Base-by-base conservation (phyloP, 2,888 invertebrate species). In the Tachystola acroxantha region DNA sequence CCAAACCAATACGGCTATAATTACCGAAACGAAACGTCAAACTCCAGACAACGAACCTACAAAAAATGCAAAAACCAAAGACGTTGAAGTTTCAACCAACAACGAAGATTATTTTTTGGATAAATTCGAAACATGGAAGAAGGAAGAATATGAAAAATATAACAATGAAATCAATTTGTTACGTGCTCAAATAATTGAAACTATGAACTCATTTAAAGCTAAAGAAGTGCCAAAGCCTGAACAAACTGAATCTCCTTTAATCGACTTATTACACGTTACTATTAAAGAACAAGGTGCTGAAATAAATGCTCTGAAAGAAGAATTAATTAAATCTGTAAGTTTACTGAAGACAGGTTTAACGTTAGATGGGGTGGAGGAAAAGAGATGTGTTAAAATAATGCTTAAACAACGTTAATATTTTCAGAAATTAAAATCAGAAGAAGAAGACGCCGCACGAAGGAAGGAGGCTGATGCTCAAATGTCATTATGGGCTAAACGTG, bases 261-360 rank as follows among this genome's bases (percentile, higher is more conserved):
- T 82, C 50, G 68, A 73, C 31, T 66, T 79, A 40, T 52, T 88
- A 11, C 76, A 84, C 36, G 61, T 64, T 33, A 77, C 88, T 12
- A 75, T 89, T 39, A 75, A 73, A 49, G 73, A 88, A 42, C 90
- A 90, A 54, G 88, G 88, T 32, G 61, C 64, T 32, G 88, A 90
- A 72, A 88, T 90, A 53, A 49, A 66, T 25, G 57, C 63, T 38
- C 53, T 90, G 10, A 84, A 79, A 57, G 75, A 84, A 40, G 86
- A 89, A 51, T 48, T 90, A 10, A 61, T 63, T 20, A 74, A 84
- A 48, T 68, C 72, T 37, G 81, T 84, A 64, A 48, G 67, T 66
- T 40, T 16, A n/a, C n/a, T n/a, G n/a, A n/a, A n/a, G n/a, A n/a
- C n/a, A n/a, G n/a, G n/a, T n/a, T n/a, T n/a, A n/a, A n/a, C n/a